phyloP scores from a whole-genome alignment of 2,888 invertebrate genomes.

The Ennomos quercinarius region DNA sequence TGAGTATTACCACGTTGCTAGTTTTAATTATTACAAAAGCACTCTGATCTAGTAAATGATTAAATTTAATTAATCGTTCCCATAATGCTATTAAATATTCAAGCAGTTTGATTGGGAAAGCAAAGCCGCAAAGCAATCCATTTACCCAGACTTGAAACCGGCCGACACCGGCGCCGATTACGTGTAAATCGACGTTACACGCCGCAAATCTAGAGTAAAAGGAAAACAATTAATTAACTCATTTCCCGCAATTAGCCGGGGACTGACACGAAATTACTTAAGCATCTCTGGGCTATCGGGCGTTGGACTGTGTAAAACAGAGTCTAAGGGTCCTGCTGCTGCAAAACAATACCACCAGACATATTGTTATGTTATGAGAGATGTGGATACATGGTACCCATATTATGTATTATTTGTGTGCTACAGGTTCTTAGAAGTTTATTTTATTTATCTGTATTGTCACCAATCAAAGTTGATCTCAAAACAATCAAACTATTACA shows the following conservation, averaged over 20 bases:
- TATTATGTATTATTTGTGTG: no score
- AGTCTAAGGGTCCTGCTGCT: not conserved
- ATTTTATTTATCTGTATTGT: no score
- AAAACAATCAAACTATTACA: no score
- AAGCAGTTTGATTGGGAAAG: constrained; percentile 11
- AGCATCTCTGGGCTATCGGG: constrained; percentile 71
- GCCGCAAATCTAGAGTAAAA: constrained; percentile 68
- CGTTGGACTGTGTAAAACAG: constrained; percentile 41
- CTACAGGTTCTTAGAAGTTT: no score
- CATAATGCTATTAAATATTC: constrained; percentile 10
- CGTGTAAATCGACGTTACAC: constrained; percentile 44
- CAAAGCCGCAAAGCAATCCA: constrained; percentile 10
- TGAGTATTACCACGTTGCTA: no score
- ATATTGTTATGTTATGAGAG: no score
- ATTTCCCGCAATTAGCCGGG: constrained; percentile 79
- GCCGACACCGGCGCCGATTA: constrained; percentile 26
- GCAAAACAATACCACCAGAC: no score
- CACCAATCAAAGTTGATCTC: no score
- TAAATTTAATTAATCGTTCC: no score
- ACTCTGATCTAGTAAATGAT: no score
- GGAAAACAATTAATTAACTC: constrained; percentile 79
- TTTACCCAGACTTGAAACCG: constrained; percentile 11
- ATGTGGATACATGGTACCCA: no score
- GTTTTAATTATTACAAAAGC: no score
- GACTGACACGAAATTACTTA: constrained; percentile 74